phyloP scores from a whole-genome alignment of 2,113 vertebrate species.

The Brachionichthys hirsutus region DNA sequence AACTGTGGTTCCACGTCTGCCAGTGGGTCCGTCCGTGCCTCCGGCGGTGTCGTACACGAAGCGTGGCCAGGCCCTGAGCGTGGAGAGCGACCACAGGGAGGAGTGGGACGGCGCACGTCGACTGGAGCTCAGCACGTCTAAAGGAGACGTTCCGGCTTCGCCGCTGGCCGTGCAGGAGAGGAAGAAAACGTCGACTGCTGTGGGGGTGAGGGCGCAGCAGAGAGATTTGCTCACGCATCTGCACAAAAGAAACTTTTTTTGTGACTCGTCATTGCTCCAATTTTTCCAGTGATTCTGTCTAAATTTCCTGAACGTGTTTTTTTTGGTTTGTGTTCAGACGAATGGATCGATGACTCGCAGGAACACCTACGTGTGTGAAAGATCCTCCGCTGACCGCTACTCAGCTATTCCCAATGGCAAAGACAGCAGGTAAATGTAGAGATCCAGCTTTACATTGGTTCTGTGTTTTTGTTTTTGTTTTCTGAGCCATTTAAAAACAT shows the following conservation, averaged over 20 bases:
- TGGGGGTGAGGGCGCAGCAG: conserved; percentile 82
- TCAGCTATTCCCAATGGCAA: conserved; percentile 92
- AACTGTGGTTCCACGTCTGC: conserved; percentile 12
- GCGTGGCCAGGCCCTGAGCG: conserved; percentile 90
- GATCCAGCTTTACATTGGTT: neutral
- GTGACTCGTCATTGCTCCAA: too few species aligned
- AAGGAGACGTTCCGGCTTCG: conserved; percentile 89
- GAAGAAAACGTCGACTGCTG: conserved; percentile 85
- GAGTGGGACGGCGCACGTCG: conserved; percentile 91
- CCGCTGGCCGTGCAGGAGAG: conserved; percentile 91
- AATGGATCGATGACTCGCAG: conserved; percentile 94
- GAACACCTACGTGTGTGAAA: conserved; percentile 96
- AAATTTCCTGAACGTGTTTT: neutral
- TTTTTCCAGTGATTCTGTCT: too few species aligned
- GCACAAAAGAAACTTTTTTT: neutral
- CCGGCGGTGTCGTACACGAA: conserved; percentile 92
- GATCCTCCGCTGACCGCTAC: conserved; percentile 87
- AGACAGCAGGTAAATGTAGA: conserved; percentile 87
- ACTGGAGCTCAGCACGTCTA: conserved; percentile 86
- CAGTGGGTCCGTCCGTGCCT: conserved; percentile 92
- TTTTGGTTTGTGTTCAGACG: conserved; percentile 70
- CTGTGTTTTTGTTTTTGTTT: neutral
- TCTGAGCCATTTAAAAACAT: too few species aligned
- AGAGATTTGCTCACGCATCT: neutral
- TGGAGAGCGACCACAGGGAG: conserved; percentile 94